phyloP scores from a whole-genome alignment of 2,797 vertebrate species.

The Poecilia picta region DNA sequence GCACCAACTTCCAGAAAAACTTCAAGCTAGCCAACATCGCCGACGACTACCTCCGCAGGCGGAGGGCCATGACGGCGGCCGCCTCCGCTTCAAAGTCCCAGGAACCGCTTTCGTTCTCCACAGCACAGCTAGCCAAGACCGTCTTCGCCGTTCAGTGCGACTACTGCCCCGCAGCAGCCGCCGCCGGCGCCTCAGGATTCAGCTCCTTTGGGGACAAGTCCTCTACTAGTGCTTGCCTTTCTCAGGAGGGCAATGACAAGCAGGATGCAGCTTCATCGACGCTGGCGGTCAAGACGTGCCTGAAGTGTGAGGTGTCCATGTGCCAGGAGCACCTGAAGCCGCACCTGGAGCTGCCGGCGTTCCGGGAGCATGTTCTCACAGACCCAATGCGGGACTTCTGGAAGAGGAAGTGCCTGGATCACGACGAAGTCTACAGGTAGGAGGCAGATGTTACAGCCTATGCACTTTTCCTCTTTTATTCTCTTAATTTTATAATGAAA shows the following conservation, averaged over 20 bases:
- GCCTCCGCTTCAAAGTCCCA: conserved; percentile 17
- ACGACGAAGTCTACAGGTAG: conserved; percentile 79
- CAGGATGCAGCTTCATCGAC: neutral
- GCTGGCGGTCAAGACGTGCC: conserved; percentile 79
- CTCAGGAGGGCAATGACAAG: conserved; percentile 14
- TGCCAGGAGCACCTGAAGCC: conserved; percentile 78
- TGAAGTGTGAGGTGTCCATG: conserved; percentile 86
- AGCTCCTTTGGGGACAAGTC: neutral
- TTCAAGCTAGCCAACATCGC: conserved; percentile 81
- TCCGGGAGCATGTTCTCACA: conserved; percentile 78
- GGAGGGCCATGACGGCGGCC: neutral
- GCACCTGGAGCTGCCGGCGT: conserved; percentile 80
- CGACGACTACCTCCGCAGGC: conserved; percentile 66
- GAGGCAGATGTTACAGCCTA: neutral
- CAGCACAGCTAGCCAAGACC: neutral
- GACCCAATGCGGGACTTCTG: conserved; percentile 77
- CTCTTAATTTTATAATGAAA: neutral
- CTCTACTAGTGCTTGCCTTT: conserved; percentile 1
- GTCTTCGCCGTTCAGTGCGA: conserved; percentile 61
- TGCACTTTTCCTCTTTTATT: neutral
- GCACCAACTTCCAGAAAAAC: conserved; percentile 72
- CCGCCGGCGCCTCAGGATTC: neutral
- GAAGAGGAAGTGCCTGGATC: conserved; percentile 78
- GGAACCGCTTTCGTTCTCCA: neutral
- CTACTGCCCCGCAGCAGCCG: conserved; percentile 59